phyloP scores from a whole-genome alignment of 2,113 vertebrate species.

The Epinephelus fuscoguttatus region DNA sequence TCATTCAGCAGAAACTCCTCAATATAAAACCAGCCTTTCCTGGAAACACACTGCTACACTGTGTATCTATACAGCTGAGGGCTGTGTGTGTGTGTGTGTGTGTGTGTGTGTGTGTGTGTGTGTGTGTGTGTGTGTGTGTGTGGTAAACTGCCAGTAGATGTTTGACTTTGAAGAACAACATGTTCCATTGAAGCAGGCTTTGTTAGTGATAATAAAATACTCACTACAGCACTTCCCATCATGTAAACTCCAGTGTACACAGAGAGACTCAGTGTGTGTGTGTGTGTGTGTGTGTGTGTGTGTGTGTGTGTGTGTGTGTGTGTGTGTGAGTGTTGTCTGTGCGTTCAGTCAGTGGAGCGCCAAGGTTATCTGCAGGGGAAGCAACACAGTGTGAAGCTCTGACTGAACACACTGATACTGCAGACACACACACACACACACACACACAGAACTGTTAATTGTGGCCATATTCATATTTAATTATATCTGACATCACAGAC shows the following conservation, averaged over 20 bases:
- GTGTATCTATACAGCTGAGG: slow-evolving; percentile 11
- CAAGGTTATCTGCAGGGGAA: too few relatives aligned
- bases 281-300: slow-evolving; percentile 4
- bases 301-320: background rate
- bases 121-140: background rate
- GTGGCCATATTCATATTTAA: slow-evolving; percentile 42
- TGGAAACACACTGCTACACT: slow-evolving; percentile 18
- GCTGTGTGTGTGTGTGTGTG: background rate
- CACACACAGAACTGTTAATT: background rate
- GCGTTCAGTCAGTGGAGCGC: too few relatives aligned
- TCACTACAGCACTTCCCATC: slow-evolving; percentile 1
- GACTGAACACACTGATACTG: background rate
- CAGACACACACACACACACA: slow-evolving; percentile 20
- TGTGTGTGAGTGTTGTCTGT: background rate
- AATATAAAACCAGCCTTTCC: slow-evolving; percentile 14
- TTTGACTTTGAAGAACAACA: slow-evolving; percentile 35
- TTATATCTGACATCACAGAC: slow-evolving; percentile 15
- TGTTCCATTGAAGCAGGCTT: slow-evolving; percentile 18
- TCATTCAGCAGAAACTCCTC: slow-evolving; percentile 12
- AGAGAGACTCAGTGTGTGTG: background rate
- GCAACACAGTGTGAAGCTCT: slow-evolving; percentile 13
- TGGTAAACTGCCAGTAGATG: slow-evolving; percentile 29
- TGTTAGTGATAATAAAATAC: slow-evolving; percentile 44
- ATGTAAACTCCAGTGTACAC: background rate
- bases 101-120: background rate